These are phyloP conservation scores for Charadrius vociferus DNA, from an alignment of 2,113 vertebrate genomes.

Conservation along the genomic window DNA sequence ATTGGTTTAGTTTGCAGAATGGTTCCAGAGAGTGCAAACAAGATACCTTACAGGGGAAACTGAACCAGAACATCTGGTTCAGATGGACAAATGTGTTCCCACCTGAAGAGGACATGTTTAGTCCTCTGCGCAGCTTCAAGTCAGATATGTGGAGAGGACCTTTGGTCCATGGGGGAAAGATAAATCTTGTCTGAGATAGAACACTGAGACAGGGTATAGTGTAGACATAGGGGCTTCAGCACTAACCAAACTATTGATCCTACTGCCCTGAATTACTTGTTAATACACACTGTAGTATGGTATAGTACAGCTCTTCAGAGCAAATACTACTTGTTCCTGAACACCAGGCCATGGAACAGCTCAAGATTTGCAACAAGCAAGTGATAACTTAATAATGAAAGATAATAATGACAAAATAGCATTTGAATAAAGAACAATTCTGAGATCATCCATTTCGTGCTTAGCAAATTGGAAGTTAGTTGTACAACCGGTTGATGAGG, in stretches of 20 bases:
- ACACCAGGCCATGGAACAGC: neutral
- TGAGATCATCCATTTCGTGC: neutral
- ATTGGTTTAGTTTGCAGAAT: neutral
- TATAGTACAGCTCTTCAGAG: neutral
- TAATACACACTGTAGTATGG: accelerated
- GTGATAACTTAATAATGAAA: neutral
- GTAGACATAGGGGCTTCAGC: neutral
- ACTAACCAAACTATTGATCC: neutral
- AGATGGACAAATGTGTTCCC: neutral
- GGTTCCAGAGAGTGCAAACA: neutral
- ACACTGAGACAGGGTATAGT: neutral
- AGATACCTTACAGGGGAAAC: neutral
- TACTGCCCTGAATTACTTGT: neutral
- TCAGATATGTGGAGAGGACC: neutral
- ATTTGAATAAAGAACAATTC: neutral
- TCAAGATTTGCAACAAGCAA: neutral
- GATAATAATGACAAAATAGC: neutral
- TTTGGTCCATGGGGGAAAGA: neutral
- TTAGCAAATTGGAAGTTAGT: neutral
- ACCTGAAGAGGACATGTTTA: accelerated
- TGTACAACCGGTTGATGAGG: neutral
- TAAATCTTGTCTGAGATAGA: neutral
- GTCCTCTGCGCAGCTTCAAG: neutral
- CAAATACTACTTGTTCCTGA: neutral
- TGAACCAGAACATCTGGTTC: neutral